phyloP scores from a whole-genome alignment of 2,797 vertebrate species.

The Neosilurus hyrtlii region DNA sequence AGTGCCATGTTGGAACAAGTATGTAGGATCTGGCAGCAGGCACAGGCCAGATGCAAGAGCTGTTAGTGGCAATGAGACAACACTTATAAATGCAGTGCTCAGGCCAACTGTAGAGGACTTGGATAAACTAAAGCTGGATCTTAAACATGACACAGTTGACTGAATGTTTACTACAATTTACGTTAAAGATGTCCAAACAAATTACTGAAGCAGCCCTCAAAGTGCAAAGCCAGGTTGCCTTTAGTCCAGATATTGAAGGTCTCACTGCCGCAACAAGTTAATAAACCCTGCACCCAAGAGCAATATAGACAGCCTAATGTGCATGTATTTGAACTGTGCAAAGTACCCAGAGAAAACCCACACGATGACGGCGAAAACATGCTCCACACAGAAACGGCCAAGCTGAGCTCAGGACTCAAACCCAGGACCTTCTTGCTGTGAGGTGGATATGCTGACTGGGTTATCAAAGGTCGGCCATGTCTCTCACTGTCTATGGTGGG shows the following conservation, averaged over 20 bases:
- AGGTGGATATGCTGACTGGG: too few relatives aligned
- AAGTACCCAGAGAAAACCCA: too few relatives aligned
- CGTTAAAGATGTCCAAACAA: neutral
- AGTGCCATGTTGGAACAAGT: too few relatives aligned
- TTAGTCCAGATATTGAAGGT: neutral
- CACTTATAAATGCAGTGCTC: neutral
- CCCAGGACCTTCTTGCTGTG: too few relatives aligned
- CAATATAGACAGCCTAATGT: too few relatives aligned
- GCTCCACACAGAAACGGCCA: too few relatives aligned
- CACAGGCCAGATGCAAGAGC: neutral
- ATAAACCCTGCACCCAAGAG: neutral
- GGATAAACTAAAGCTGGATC: neutral
- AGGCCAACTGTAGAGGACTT: neutral
- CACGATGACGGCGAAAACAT: too few relatives aligned
- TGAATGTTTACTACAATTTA: neutral
- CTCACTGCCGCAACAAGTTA: neutral
- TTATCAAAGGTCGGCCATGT: too few relatives aligned
- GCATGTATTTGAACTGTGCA: too few relatives aligned
- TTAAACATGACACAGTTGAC: neutral
- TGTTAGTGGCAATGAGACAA: neutral
- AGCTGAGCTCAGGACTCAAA: too few relatives aligned
- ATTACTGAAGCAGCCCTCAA: neutral
- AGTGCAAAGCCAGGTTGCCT: neutral
- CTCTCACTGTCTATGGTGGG: too few relatives aligned
- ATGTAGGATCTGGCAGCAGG: neutral